phyloP scores from a whole-genome alignment of 1,140 invertebrate genomes.

The Solen grandis region DNA sequence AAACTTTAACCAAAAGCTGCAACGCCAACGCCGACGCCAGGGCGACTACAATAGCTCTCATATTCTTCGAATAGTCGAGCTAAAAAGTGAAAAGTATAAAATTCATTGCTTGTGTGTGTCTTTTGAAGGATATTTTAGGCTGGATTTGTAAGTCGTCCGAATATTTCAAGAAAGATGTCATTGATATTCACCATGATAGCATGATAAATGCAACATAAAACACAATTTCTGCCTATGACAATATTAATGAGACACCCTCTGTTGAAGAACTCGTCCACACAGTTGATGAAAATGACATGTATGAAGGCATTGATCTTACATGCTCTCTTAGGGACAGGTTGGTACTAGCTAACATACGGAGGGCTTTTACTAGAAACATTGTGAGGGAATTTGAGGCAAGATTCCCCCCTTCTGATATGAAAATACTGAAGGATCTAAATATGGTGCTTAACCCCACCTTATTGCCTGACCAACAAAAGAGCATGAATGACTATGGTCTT shows the following conservation, averaged over 20 bases:
- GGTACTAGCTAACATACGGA: constrained; percentile 16
- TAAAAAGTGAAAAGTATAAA: too few relatives aligned
- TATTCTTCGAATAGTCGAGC: too few relatives aligned
- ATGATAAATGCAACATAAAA: constrained; percentile 8
- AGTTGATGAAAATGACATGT: constrained; percentile 19
- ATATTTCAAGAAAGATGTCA: constrained; percentile 2
- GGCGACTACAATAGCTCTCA: too few relatives aligned
- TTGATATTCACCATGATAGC: constrained; percentile 1
- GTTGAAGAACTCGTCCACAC: constrained; percentile 2
- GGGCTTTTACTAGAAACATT: constrained; percentile 11
- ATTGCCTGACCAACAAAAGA: neutral
- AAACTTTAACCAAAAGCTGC: too few relatives aligned
- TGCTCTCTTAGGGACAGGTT: constrained; percentile 22
- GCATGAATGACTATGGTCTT: constrained; percentile 14
- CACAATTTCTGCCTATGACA: constrained; percentile 11
- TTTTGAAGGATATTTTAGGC: constrained; percentile 9
- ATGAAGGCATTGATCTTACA: constrained; percentile 3
- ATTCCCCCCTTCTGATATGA: constrained; percentile 27
- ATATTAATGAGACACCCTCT: neutral
- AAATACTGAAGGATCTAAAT: constrained; percentile 28
- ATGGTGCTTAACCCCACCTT: constrained; percentile 13
- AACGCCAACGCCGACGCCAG: too few relatives aligned
- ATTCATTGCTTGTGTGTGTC: too few relatives aligned
- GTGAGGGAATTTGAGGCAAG: constrained; percentile 27
- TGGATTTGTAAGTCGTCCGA: neutral